Conservation (phyloP, 2,888 invertebrate genomes). For the Xestoiulus laeticollis region DNA sequence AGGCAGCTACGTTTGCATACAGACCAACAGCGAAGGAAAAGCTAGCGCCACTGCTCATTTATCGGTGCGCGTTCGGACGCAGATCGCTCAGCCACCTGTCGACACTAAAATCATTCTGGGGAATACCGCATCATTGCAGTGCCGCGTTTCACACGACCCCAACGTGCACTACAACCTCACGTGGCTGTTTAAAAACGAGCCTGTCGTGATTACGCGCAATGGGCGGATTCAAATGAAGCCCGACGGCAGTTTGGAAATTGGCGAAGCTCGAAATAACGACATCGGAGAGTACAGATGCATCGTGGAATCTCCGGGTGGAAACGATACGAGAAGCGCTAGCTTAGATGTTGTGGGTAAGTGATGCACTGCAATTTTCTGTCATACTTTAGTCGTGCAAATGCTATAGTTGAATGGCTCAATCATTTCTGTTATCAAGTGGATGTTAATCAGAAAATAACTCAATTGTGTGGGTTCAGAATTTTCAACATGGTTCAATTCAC, state of each 20-base stretch:
- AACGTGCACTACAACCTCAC: slow-evolving; percentile 84
- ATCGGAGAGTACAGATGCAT: slow-evolving; percentile 94
- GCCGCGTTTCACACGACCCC: slow-evolving; percentile 92
- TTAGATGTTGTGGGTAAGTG: slow-evolving; percentile 78
- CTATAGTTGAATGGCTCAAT: no score
- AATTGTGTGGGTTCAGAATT: no score
- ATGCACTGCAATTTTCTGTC: neutral
- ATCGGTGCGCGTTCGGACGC: slow-evolving; percentile 85
- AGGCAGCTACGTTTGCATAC: slow-evolving; percentile 88
- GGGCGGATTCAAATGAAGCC: slow-evolving; percentile 66
- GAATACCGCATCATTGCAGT: slow-evolving; percentile 90
- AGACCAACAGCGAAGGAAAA: slow-evolving; percentile 89
- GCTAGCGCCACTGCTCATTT: slow-evolving; percentile 84
- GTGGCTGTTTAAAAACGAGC: slow-evolving; percentile 85
- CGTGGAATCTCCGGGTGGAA: slow-evolving; percentile 87
- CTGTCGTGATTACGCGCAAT: slow-evolving; percentile 53
- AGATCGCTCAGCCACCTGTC: slow-evolving; percentile 92
- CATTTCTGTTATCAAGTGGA: neutral
- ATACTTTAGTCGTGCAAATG: neutral
- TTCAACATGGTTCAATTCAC: no score
- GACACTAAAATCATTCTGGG: slow-evolving; percentile 91
- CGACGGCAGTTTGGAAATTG: slow-evolving; percentile 87
- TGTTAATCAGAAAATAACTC: no score
- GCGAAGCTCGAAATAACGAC: slow-evolving; percentile 88
- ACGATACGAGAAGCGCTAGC: slow-evolving; percentile 86